Conservation (phyloP, 2,113 vertebrate genomes). For the Aplodontia rufa region DNA sequence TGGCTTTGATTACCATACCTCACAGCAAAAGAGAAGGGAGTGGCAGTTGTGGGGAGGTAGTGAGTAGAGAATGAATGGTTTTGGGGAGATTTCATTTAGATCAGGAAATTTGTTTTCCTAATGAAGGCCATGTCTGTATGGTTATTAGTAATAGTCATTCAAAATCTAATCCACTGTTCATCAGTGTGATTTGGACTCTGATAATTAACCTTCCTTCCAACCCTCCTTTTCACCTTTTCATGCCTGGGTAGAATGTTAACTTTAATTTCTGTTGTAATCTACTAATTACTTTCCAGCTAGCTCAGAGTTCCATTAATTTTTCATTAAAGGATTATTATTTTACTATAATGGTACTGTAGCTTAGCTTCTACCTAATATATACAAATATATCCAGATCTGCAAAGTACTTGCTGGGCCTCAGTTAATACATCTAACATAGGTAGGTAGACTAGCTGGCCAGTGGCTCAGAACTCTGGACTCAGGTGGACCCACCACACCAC, state of each 20-base stretch:
- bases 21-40: slow-evolving; percentile 56
- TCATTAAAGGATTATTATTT: slow-evolving; percentile 62
- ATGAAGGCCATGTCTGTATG: slow-evolving; percentile 45
- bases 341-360: background rate
- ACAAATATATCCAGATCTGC: background rate
- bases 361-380: slow-evolving; percentile 6
- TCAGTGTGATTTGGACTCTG: background rate
- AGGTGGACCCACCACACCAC: background rate
- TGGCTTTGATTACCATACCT: slow-evolving; percentile 51
- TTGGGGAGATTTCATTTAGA: slow-evolving; percentile 73
- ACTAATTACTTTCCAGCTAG: slow-evolving; percentile 46
- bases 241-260: slow-evolving; percentile 21
- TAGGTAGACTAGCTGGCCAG: background rate
- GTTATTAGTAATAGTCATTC: slow-evolving; percentile 58
- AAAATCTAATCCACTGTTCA: slow-evolving; percentile 58
- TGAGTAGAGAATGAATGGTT: slow-evolving; percentile 43
- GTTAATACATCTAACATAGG: background rate
- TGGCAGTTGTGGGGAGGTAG: background rate
- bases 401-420: background rate
- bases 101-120: slow-evolving; percentile 72
- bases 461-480: background rate
- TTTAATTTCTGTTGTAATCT: slow-evolving; percentile 59
- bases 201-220: slow-evolving; percentile 60
- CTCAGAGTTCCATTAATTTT: slow-evolving; percentile 57
- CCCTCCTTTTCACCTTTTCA: slow-evolving; percentile 42